These are phyloP conservation scores for Neuroscelio doddi DNA, from an alignment of 2,888 invertebrate species.

Conservation along the genomic window DNA sequence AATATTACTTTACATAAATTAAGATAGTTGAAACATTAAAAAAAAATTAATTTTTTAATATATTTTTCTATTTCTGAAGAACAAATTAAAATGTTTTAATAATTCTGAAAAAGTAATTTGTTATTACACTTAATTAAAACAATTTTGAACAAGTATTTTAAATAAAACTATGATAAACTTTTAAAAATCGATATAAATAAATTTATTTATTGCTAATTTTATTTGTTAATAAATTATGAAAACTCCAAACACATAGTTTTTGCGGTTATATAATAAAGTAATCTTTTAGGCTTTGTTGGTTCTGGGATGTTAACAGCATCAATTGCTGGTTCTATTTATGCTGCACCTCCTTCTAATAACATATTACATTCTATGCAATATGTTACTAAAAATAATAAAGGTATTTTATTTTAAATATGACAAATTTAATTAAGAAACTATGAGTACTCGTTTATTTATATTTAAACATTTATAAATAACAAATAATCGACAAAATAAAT, in stretches of 20 bases:
- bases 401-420: constrained; percentile 72
- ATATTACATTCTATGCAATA: constrained; percentile 79
- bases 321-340: constrained; percentile 80
- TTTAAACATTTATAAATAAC: background rate
- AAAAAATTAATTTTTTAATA: background rate
- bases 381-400: constrained; percentile 75
- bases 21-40: background rate
- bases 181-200: too few species aligned
- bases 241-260: too few species aligned
- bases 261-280: background rate
- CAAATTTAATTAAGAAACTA: too few species aligned
- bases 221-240: too few species aligned
- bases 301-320: constrained; percentile 83
- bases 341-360: constrained; percentile 82
- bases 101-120: too few species aligned
- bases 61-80: too few species aligned
- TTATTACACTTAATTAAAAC: too few species aligned
- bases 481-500: background rate
- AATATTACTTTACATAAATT: too few species aligned
- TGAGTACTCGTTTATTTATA: background rate
- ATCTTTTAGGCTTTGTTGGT: constrained; percentile 81
- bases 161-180: too few species aligned
- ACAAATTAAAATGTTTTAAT: too few species aligned
- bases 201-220: too few species aligned
- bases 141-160: too few species aligned